Conservation (phyloP, 1,140 invertebrate genomes). For the Bombus huntii region DNA sequence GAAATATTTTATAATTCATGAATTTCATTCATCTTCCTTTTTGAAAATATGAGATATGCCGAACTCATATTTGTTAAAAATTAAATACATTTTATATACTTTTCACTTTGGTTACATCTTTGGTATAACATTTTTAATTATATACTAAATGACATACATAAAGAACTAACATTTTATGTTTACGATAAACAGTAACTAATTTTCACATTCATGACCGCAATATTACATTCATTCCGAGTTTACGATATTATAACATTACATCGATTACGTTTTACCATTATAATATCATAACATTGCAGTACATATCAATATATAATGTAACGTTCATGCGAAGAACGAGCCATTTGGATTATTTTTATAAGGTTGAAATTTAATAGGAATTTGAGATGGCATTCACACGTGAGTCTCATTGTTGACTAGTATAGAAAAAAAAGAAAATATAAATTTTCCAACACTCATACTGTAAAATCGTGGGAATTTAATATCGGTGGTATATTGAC, state of each 20-base stretch:
- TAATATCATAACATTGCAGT: conserved; percentile 24
- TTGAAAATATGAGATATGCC: not conserved
- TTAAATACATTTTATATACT: conserved; percentile 49
- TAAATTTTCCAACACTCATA: conserved; percentile 9
- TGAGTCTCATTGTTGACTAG: conserved; percentile 46
- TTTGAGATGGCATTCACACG: not conserved
- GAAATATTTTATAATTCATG: not conserved
- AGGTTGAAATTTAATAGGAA: not conserved
- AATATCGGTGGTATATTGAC: not conserved
- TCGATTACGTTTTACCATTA: conserved; percentile 11
- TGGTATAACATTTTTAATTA: conserved; percentile 34
- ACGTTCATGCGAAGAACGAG: conserved; percentile 26
- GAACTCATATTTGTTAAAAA: conserved; percentile 33
- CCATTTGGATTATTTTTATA: not conserved
- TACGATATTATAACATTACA: conserved; percentile 35
- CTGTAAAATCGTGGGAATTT: not conserved
- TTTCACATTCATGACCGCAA: conserved; percentile 34
- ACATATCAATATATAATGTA: conserved; percentile 20
- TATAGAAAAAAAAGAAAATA: conserved; percentile 16
- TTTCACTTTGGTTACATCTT: conserved; percentile 38
- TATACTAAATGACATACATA: conserved; percentile 46
- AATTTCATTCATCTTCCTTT: not conserved
- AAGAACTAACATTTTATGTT: conserved; percentile 29
- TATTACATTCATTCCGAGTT: conserved; percentile 41
- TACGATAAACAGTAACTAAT: conserved; percentile 34